A percentile compares a stretch with the other conserved stretches of the same genome.
Evolutionary conservation across 1,140 invertebrate genomes (phyloP).

Genomic region (Adelges cooleyi): DNA sequence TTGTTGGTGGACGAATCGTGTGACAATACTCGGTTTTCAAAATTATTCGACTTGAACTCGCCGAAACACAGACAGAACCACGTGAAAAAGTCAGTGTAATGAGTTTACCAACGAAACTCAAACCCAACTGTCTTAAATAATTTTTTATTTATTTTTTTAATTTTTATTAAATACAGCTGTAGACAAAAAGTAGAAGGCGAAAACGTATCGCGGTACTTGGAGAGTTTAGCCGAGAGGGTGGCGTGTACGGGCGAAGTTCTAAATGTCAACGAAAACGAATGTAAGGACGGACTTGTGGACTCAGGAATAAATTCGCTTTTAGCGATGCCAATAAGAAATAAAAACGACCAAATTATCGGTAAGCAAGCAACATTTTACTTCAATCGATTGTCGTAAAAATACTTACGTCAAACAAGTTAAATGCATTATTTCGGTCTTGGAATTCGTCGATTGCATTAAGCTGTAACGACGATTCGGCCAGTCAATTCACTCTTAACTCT

Average conservation of each 20-base stretch:
- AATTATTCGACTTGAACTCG: slow-evolving; percentile 38
- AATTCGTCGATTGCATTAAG: no score
- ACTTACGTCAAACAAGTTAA: no score
- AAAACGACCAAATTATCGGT: slow-evolving; percentile 41
- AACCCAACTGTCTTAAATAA: no score
- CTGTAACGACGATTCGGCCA: no score
- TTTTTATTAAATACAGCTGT: not conserved
- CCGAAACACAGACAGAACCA: slow-evolving; percentile 8
- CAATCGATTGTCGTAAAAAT: no score
- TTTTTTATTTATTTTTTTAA: not conserved
- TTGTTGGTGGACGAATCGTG: slow-evolving; percentile 39
- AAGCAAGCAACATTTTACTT: slow-evolving; percentile 21
- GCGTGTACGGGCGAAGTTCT: slow-evolving; percentile 40
- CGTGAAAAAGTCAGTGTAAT: slow-evolving; percentile 11
- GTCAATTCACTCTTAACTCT: no score
- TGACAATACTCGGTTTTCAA: slow-evolving; percentile 36
- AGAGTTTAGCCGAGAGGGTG: slow-evolving; percentile 40
- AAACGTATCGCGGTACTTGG: slow-evolving; percentile 36
- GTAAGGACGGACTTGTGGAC: slow-evolving; percentile 4
- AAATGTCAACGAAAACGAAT: slow-evolving; percentile 38
- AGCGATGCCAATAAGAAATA: slow-evolving; percentile 42
- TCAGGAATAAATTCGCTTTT: slow-evolving; percentile 37
- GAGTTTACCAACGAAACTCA: no score
- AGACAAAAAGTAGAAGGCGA: slow-evolving; percentile 31
- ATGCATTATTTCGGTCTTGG: no score